Conservation (phyloP, 2,113 vertebrate species). For the Aix galericulata region DNA sequence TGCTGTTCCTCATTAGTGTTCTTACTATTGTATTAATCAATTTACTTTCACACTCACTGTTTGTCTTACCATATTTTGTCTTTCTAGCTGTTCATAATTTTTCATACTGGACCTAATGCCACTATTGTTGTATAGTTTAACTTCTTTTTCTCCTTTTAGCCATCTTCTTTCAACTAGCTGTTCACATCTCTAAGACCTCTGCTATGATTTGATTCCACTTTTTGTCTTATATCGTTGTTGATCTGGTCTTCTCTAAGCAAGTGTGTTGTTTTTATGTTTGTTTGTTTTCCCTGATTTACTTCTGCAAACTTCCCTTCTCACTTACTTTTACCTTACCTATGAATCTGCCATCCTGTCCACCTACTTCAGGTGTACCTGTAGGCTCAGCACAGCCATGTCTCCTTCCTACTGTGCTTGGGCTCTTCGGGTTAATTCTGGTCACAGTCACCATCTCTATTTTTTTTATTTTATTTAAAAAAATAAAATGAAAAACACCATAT, state of each 20-base stretch:
- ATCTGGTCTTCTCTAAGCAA: neutral
- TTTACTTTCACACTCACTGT: neutral
- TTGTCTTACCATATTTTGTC: neutral
- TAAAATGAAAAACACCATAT: too few species aligned
- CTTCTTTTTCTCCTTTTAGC: neutral
- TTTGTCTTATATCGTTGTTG: neutral
- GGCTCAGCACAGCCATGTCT: neutral
- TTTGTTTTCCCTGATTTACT: neutral
- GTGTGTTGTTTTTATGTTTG: neutral
- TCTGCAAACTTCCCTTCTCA: neutral
- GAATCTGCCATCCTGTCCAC: neutral
- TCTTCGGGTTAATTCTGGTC: neutral
- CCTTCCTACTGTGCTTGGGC: neutral
- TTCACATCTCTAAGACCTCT: neutral
- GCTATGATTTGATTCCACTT: neutral
- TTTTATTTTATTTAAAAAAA: neutral
- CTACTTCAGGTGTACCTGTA: neutral
- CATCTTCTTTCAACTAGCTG: neutral
- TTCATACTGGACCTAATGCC: neutral
- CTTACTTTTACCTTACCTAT: neutral
- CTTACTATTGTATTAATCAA: neutral
- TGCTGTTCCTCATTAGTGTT: neutral
- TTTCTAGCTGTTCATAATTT: neutral
- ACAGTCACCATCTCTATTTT: neutral
- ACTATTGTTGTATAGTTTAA: neutral